Base-by-base conservation (phyloP, 1,140 invertebrate genomes). In the Cyrtorhinus lividipennis region DNA sequence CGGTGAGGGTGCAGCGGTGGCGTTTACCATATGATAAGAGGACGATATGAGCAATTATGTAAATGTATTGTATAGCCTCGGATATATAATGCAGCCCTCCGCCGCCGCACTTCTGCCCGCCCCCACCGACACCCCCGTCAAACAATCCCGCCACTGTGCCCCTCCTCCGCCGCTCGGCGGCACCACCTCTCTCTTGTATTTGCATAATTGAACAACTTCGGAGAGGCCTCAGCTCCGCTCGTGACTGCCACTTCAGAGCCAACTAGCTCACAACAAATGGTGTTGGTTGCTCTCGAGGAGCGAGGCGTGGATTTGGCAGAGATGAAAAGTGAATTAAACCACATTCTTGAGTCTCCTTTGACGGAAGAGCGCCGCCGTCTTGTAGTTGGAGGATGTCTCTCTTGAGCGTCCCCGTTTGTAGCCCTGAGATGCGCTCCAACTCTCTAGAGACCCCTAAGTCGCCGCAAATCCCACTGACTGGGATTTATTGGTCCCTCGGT, bases 1-100 rank as follows among this genome's bases (percentile, higher is more conserved):
- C 8, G n/a, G 38, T 44, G 38, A 44, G n/a, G 8, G 38, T 44
- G n/a, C n/a, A n/a, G n/a, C n/a, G 38, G 8, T n/a, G 38, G 8
- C 48, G 20, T 53, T 53, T 53, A 53, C 48, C 48, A 53, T 53
- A 53, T 53, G 48, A 53, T 53, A 53, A 53, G 48, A 20, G 48
- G 48, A 22, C 48, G 48, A 53, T 53, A 53, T 53, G 48, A 53
- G 48, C 48, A 53, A 53, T 53, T 53, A 53, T 53, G 48, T 53
- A 53, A 53, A 53, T 53, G 48, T 20, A 53, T 53, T 53, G 48
- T 53, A 53, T 53, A 20, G 48, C n/a, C n/a, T n/a, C 20, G 48
- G 48, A 53, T 53, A 53, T 53, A 53, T 53, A 53, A 53, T 53
- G 48, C 48, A 53, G 48, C 8, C 30, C 15, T 38, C 30, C 30